phyloP scores from a whole-genome alignment of 2,797 vertebrate species.

The Lutjanus campechanus region DNA sequence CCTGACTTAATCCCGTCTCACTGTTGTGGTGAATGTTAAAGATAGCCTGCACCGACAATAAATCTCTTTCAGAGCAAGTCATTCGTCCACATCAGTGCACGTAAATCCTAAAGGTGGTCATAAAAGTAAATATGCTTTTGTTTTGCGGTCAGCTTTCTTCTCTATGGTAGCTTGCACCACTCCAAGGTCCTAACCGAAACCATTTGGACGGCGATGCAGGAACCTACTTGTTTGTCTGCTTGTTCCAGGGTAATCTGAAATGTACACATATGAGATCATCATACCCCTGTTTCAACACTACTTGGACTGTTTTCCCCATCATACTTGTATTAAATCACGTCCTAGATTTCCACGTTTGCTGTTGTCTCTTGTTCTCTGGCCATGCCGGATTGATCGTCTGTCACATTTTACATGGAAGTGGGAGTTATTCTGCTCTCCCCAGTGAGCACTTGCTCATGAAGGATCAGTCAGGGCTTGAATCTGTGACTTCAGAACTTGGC shows the following conservation, averaged over 20 bases:
- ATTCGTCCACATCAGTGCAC: conserved; percentile 55
- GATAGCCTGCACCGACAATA: conserved; percentile 47
- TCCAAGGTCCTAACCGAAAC: conserved; percentile 68
- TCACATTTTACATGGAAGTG: conserved; percentile 49
- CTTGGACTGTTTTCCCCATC: background rate
- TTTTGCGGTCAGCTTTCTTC: conserved; percentile 75
- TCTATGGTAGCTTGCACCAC: conserved; percentile 53
- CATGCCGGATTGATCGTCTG: conserved; percentile 27
- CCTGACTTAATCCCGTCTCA: conserved; percentile 26
- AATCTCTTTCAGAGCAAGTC: conserved; percentile 63
- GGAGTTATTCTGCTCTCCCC: conserved; percentile 44
- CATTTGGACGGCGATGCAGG: conserved; percentile 54
- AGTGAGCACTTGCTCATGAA: conserved; percentile 43
- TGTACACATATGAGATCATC: conserved; percentile 33
- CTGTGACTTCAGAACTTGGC: conserved; percentile 53
- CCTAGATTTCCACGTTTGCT: conserved; percentile 37
- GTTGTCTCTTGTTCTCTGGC: conserved; percentile 44
- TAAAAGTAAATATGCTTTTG: conserved; percentile 80
- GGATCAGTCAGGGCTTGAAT: conserved; percentile 53
- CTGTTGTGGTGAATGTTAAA: conserved; percentile 58
- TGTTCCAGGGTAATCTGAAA: conserved; percentile 25
- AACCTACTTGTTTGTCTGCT: conserved; percentile 47
- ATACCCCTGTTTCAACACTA: conserved; percentile 41
- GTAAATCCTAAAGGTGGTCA: conserved; percentile 71
- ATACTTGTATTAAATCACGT: conserved; percentile 32